A percentile compares a stretch with the other conserved stretches of the same genome.
phyloP scores from a whole-genome alignment of 2,888 invertebrate species.

The Ryuthela nishihirai region DNA sequence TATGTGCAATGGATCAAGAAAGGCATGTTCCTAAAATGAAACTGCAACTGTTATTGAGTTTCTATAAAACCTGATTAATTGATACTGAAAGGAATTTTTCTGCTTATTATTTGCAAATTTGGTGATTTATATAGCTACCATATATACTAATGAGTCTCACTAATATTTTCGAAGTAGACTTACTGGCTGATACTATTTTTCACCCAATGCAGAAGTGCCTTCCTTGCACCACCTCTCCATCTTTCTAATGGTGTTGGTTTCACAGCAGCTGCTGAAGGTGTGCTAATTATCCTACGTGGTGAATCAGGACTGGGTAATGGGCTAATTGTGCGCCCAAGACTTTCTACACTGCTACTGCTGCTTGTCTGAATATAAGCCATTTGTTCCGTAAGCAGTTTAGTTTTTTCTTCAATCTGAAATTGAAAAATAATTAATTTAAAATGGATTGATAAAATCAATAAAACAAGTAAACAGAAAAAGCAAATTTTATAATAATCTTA shows the following conservation, averaged over 20 bases:
- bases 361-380: slow-evolving; percentile 73
- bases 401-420: slow-evolving; percentile 88
- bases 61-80: too few species aligned
- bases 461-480: too few species aligned
- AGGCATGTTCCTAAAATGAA: too few species aligned
- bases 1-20: too few species aligned
- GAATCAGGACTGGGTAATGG: slow-evolving; percentile 24
- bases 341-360: slow-evolving; percentile 60
- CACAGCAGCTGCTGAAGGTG: slow-evolving; percentile 31
- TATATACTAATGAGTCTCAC: too few species aligned
- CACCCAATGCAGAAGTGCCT: slow-evolving; percentile 90
- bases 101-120: too few species aligned
- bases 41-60: too few species aligned
- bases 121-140: too few species aligned
- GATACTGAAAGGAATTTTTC: too few species aligned
- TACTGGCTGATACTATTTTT: slow-evolving; percentile 72
- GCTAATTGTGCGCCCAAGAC: slow-evolving; percentile 29
- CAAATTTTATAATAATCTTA: too few species aligned
- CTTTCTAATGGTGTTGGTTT: slow-evolving; percentile 40
- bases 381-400: slow-evolving; percentile 74
- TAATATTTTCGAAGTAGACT: slow-evolving; percentile 41
- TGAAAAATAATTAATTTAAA: background rate
- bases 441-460: background rate
- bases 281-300: slow-evolving; percentile 9
- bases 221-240: slow-evolving; percentile 83